Percentiles rank a stretch among this genome's conserved stretches.
phyloP scores from a whole-genome alignment of 1,140 invertebrate species.

The Coboldia fuscipes region DNA sequence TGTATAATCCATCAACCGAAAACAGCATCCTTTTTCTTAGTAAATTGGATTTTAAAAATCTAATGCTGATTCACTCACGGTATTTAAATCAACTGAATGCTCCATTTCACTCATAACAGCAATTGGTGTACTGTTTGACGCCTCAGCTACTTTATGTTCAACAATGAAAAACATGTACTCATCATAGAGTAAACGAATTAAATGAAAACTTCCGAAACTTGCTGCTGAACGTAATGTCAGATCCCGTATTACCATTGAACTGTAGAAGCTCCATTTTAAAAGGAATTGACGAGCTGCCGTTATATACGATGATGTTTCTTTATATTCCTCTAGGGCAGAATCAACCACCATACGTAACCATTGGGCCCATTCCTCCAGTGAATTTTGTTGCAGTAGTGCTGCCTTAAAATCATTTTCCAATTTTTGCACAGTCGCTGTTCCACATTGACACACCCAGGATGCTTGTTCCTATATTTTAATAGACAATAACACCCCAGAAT shows the following conservation, averaged over 20 bases:
- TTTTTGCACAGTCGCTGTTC: conserved; percentile 61
- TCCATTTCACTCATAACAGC: conserved; percentile 51
- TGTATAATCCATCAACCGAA: no score
- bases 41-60: no score
- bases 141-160: conserved; percentile 87
- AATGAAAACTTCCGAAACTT: conserved; percentile 97
- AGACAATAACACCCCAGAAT: background rate
- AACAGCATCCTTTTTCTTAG: no score
- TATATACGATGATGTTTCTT: conserved; percentile 67
- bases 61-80: no score
- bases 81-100: no score
- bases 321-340: conserved; percentile 68
- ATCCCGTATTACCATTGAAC: conserved; percentile 91
- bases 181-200: conserved; percentile 91
- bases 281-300: conserved; percentile 84
- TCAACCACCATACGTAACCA: conserved; percentile 90
- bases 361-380: conserved; percentile 88
- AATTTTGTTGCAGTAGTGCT: conserved; percentile 78
- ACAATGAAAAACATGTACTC: conserved; percentile 99
- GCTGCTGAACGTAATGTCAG: conserved; percentile 86
- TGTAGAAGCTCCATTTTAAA: conserved; percentile 98
- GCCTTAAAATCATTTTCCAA: conserved; percentile 88
- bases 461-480: conserved; percentile 40
- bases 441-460: conserved; percentile 94
- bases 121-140: conserved; percentile 76